Conservation (phyloP, 2,888 invertebrate genomes). For the Ectemnius lituratus region DNA sequence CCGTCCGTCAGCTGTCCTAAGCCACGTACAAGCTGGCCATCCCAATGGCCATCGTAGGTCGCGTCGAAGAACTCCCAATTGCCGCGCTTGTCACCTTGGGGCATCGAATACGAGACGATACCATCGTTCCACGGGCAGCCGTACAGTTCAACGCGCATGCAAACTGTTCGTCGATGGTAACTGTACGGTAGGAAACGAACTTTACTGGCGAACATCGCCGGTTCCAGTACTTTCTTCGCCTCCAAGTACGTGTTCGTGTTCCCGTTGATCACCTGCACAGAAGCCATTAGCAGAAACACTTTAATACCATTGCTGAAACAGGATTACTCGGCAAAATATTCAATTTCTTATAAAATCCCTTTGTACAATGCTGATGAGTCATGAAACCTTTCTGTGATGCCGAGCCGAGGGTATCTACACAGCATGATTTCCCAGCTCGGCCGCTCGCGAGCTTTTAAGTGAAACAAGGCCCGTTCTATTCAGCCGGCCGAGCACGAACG, state of each 20-base stretch:
- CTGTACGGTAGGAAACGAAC: slow-evolving; percentile 92
- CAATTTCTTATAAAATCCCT: slow-evolving; percentile 1
- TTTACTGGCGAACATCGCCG: slow-evolving; percentile 91
- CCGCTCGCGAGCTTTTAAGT: slow-evolving; percentile 37
- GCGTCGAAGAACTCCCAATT: slow-evolving; percentile 90
- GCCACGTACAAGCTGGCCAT: slow-evolving; percentile 86
- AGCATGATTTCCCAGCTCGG: too few species aligned
- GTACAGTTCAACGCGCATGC: slow-evolving; percentile 94
- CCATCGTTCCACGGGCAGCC: slow-evolving; percentile 93
- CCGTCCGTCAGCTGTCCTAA: slow-evolving; percentile 93
- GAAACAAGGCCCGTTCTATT: slow-evolving; percentile 60
- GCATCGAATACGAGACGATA: slow-evolving; percentile 91
- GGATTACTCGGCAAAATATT: neutral
- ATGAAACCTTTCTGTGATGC: neutral
- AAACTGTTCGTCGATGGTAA: slow-evolving; percentile 89
- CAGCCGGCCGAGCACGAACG: slow-evolving; percentile 34
- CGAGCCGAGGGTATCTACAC: neutral
- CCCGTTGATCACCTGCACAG: slow-evolving; percentile 86
- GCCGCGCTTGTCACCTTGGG: slow-evolving; percentile 90
- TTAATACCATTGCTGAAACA: slow-evolving; percentile 4
- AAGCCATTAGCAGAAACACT: neutral
- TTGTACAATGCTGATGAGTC: neutral
- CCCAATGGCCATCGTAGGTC: slow-evolving; percentile 92
- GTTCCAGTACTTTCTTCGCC: slow-evolving; percentile 87
- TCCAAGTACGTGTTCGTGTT: slow-evolving; percentile 93